These are phyloP conservation scores for Brachirus orientalis DNA, from an alignment of 2,113 vertebrate species.

Conservation along the genomic window DNA sequence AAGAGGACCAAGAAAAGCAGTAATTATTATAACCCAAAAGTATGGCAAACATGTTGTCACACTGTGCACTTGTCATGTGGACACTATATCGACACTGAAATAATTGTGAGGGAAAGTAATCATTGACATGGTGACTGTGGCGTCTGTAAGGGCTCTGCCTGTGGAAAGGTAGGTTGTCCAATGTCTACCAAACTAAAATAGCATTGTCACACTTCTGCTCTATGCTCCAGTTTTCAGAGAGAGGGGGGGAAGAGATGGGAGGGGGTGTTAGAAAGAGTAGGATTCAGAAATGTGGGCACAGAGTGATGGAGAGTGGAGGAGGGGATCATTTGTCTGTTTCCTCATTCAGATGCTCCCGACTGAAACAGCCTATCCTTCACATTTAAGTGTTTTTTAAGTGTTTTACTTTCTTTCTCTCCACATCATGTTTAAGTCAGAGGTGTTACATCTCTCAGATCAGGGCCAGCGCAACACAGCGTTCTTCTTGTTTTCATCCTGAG, in stretches of 20 bases:
- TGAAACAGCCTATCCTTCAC: slow-evolving; percentile 19
- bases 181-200: slow-evolving; percentile 63
- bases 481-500: not conserved
- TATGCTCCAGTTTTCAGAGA: slow-evolving; percentile 63
- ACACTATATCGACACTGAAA: not conserved
- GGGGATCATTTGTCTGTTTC: slow-evolving; percentile 54
- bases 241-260: slow-evolving; percentile 1
- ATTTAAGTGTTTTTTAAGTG: not conserved
- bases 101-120: not conserved
- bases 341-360: slow-evolving; percentile 40
- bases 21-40: not conserved
- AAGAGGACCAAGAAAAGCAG: not conserved
- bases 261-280: slow-evolving; percentile 20
- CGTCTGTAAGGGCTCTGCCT: slow-evolving; percentile 26
- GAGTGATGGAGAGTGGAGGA: slow-evolving; percentile 47
- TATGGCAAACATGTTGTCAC: not conserved
- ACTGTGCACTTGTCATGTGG: not conserved
- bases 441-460: slow-evolving; percentile 1
- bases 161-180: slow-evolving; percentile 56
- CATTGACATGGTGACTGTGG: slow-evolving; percentile 29
- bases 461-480: slow-evolving; percentile 28
- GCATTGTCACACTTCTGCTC: slow-evolving; percentile 67
- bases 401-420: slow-evolving; percentile 12
- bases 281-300: slow-evolving; percentile 36
- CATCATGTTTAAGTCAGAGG: slow-evolving; percentile 22